A percentile compares a stretch with the other conserved stretches of the same genome.
Evolutionary conservation across 1,140 invertebrate genomes (phyloP).

Genomic region (Rhizoglyphus robini): DNA sequence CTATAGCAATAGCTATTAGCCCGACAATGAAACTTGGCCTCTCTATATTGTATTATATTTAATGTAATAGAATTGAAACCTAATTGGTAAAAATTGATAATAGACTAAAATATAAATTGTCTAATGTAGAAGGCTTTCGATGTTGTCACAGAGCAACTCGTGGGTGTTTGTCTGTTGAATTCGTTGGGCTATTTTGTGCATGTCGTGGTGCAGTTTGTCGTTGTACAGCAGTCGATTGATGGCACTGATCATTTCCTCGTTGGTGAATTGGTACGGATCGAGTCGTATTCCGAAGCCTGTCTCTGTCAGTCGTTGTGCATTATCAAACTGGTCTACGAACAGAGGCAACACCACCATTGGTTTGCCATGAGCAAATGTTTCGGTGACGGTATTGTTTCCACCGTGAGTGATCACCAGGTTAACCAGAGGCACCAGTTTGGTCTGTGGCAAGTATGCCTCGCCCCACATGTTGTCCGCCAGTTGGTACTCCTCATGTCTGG

Average conservation of each 20-base stretch:
- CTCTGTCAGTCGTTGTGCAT: conserved; percentile 21
- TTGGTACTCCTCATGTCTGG: not conserved
- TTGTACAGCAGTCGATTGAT: conserved; percentile 8
- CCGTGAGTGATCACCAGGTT: conserved; percentile 19
- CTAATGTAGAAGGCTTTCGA: too few species aligned
- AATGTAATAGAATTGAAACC: too few species aligned
- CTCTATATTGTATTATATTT: too few species aligned
- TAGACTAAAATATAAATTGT: too few species aligned
- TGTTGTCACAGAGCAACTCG: too few species aligned
- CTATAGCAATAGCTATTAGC: too few species aligned
- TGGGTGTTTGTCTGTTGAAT: too few species aligned
- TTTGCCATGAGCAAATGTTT: conserved; percentile 11
- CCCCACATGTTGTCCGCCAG: conserved; percentile 24
- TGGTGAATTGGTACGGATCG: conserved; percentile 10
- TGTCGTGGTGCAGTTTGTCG: not conserved
- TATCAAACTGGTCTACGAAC: conserved; percentile 23
- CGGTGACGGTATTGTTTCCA: conserved; percentile 20
- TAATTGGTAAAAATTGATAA: too few species aligned
- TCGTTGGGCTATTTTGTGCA: too few species aligned
- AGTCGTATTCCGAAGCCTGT: conserved; percentile 7
- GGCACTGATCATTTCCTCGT: conserved; percentile 16
- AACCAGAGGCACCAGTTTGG: not conserved
- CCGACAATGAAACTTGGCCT: too few species aligned
- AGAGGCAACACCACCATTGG: conserved; percentile 18
- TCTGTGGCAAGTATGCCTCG: conserved; percentile 1